Evolutionary conservation across 2,113 vertebrate species (phyloP).

Genomic region (Poecilia latipinna): DNA sequence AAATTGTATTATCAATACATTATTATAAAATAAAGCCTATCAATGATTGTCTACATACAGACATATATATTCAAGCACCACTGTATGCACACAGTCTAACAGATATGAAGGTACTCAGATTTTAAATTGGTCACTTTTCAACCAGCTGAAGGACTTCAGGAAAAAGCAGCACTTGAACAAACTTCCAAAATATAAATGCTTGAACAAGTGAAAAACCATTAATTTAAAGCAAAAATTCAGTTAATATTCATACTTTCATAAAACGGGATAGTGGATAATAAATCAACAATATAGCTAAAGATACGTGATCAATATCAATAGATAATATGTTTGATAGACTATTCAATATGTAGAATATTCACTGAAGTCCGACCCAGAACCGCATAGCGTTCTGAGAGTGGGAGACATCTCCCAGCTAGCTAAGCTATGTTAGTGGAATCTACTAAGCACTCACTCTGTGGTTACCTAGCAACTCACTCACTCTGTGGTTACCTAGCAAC

Average conservation of each 20-base stretch:
- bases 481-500: no score
- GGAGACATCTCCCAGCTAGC: no score
- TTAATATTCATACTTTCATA: slow-evolving; percentile 17
- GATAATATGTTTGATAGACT: no score
- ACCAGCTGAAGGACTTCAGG: slow-evolving; percentile 80
- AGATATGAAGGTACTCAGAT: slow-evolving; percentile 30
- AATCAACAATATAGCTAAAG: no score
- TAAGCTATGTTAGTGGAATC: no score
- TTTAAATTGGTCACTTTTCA: slow-evolving; percentile 80
- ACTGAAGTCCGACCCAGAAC: no score
- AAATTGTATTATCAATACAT: slow-evolving; percentile 27
- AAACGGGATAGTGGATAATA: slow-evolving; percentile 38
- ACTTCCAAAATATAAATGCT: slow-evolving; percentile 24
- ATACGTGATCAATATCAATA: no score
- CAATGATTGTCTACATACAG: slow-evolving; percentile 18
- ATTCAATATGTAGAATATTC: no score
- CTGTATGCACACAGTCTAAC: slow-evolving; percentile 24
- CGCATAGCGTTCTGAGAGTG: no score
- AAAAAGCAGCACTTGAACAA: slow-evolving; percentile 70
- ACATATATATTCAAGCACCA: slow-evolving; percentile 37
- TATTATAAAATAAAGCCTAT: slow-evolving; percentile 45
- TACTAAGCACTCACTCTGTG: no score
- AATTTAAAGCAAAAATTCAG: background rate
- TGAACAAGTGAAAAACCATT: slow-evolving; percentile 38
- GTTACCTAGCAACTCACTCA: no score